Evolutionary conservation across 2,888 invertebrate genomes (phyloP).

Genomic region (Temnothorax ravouxi): DNA sequence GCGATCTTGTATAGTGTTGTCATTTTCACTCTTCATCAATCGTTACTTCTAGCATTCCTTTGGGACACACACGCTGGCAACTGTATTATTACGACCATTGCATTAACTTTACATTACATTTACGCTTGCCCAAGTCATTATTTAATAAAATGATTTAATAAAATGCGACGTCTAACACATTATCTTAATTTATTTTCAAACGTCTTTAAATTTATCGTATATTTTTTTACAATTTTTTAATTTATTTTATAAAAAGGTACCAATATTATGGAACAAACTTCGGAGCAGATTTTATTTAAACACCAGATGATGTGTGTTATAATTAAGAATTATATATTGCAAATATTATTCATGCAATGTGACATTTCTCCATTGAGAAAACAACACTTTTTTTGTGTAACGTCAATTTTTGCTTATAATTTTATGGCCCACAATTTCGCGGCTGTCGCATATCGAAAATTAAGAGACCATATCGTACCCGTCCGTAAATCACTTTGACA

Average conservation of each 20-base stretch:
- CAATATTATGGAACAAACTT: not conserved
- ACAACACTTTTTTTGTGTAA: not conserved
- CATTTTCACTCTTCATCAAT: conserved; percentile 45
- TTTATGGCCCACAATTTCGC: not conserved
- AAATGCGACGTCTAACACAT: not conserved
- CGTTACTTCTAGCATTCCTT: not conserved
- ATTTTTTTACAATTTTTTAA: not conserved
- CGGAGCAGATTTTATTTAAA: not conserved
- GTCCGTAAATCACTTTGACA: conserved; percentile 65
- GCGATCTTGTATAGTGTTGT: conserved; percentile 47
- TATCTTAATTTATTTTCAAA: not conserved
- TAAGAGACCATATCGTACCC: conserved; percentile 40
- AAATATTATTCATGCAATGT: not conserved
- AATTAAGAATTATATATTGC: not conserved
- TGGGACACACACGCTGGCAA: not conserved
- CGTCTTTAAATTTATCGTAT: not conserved
- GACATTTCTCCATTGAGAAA: not conserved
- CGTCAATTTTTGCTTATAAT: conserved; percentile 7
- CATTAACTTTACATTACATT: conserved; percentile 10
- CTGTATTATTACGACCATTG: not conserved
- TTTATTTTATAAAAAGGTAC: not conserved
- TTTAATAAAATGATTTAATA: not conserved
- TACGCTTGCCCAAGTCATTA: conserved; percentile 8
- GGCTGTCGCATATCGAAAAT: conserved; percentile 46
- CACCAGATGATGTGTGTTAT: not conserved